Base-by-base conservation (phyloP, 2,797 vertebrate genomes). In the Craterocephalus amniculus region DNA sequence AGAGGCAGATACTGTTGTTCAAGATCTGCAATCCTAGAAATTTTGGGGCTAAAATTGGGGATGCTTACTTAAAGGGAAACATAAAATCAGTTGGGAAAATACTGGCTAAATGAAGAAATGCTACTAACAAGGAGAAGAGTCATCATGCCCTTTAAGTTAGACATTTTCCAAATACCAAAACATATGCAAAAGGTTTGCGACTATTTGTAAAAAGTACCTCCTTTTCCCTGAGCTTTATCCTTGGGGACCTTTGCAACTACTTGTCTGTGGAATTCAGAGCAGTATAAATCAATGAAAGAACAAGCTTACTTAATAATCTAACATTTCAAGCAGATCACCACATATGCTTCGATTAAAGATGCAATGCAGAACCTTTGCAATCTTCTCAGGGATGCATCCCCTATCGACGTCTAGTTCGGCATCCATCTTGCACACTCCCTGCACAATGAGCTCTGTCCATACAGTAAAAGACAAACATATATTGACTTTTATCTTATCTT, bases 91-190 rank as follows among this genome's bases (percentile, higher is more conserved):
- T 2, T 16, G 7, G 20, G 61, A 14, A 61, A 67, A 40, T 48
- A 4, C 18, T 9, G 29, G 36, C 24, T 29, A 34, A 59, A 56
- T 49, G 5, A 38, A 32, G 34, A 48, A 56, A 48, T 49, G 58
- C 7, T 49, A 16, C 40, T 51, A 38, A 68, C 22, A 38, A 31
- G 5, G 13, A 51, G 9, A 51, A 51, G 11, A 24, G 4, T 22
- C 22, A 1, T 9, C 10, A 62, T 62, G 32, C 22, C 14, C 13
- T 70, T 24, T 20, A 62, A 58, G 31, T 73, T 20, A 26, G 24
- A 27, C 31, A 57, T 54, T 22, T 35, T 65, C 9, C 13, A 70
- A 54, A 73, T 45, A 36, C 32, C 32, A 20, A 60, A 65, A 70
- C 27, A 55, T 16, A 36, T 20, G 45, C 63, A 48, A 72, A 54